Percentiles rank a stretch among this genome's conserved stretches.
Evolutionary conservation across 2,888 invertebrate species (phyloP).

Genomic region (Acanthosoma haemorrhoidale): DNA sequence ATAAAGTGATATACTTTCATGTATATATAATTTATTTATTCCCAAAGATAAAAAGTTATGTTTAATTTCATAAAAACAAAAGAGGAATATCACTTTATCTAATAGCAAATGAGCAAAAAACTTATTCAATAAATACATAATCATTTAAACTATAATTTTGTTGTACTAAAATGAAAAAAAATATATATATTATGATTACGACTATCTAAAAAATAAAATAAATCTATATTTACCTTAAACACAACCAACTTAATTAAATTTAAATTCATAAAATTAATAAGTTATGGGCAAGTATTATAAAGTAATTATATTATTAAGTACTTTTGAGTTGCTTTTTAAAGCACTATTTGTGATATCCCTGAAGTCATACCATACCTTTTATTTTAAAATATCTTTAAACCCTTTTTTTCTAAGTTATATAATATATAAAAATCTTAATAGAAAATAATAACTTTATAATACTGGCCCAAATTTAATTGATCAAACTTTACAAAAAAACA

Average conservation of each 20-base stretch:
- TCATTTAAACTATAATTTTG: background rate
- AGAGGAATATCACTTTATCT: conserved; percentile 4
- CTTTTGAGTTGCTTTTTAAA: too few species aligned
- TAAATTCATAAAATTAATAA: background rate
- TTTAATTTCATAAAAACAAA: background rate
- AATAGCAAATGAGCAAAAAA: background rate
- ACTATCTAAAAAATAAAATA: background rate
- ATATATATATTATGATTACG: background rate
- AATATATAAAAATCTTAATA: too few species aligned
- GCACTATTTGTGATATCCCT: too few species aligned
- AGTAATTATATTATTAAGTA: too few species aligned
- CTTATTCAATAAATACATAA: background rate
- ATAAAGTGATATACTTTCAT: background rate
- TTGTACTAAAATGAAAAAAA: background rate
- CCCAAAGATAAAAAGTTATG: background rate
- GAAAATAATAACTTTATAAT: conserved; percentile 11
- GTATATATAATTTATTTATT: background rate
- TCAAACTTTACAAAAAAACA: background rate
- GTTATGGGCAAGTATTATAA: conserved; percentile 1
- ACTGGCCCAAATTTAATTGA: background rate
- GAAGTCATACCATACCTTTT: too few species aligned
- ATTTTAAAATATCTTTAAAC: too few species aligned
- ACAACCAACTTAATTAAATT: background rate
- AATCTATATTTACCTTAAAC: background rate
- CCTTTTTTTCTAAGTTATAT: too few species aligned